A percentile compares a stretch with the other conserved stretches of the same genome.
These are phyloP conservation scores for Trissolcus brochymenae DNA, from an alignment of 2,888 invertebrate species.

Conservation along the genomic window DNA sequence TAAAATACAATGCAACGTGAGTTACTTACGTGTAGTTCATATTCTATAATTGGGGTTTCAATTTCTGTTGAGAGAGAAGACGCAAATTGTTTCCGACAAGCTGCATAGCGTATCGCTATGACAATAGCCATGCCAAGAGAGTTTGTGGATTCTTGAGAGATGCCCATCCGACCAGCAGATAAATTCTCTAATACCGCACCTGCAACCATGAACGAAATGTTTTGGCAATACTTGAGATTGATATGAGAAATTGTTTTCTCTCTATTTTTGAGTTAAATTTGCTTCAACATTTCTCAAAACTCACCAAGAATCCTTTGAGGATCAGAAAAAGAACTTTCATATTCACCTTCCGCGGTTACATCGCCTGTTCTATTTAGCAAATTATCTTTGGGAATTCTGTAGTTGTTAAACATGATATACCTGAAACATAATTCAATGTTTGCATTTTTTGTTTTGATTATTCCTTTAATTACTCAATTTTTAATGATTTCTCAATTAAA, in stretches of 20 bases:
- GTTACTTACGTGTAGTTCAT: constrained; percentile 85
- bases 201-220: constrained; percentile 41
- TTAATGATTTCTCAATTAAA: not conserved
- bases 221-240: not conserved
- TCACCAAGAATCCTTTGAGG: constrained; percentile 88
- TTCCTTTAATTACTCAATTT: no score
- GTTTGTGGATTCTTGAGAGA: constrained; percentile 82
- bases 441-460: no score
- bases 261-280: not conserved
- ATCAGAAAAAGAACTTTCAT: constrained; percentile 93
- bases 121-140: constrained; percentile 84
- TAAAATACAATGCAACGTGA: not conserved
- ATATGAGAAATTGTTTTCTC: not conserved
- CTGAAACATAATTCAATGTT: constrained; percentile 76
- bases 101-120: constrained; percentile 89
- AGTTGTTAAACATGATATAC: constrained; percentile 91
- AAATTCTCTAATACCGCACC: constrained; percentile 90
- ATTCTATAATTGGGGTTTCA: constrained; percentile 88
- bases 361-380: constrained; percentile 92
- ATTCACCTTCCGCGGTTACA: constrained; percentile 90
- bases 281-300: constrained; percentile 5
- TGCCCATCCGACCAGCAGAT: constrained; percentile 89
- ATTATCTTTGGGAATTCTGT: constrained; percentile 90
- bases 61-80: constrained; percentile 72
- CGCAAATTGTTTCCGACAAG: constrained; percentile 86